Conservation (phyloP, 2,113 vertebrate genomes). For the Anser brachyrhynchus region DNA sequence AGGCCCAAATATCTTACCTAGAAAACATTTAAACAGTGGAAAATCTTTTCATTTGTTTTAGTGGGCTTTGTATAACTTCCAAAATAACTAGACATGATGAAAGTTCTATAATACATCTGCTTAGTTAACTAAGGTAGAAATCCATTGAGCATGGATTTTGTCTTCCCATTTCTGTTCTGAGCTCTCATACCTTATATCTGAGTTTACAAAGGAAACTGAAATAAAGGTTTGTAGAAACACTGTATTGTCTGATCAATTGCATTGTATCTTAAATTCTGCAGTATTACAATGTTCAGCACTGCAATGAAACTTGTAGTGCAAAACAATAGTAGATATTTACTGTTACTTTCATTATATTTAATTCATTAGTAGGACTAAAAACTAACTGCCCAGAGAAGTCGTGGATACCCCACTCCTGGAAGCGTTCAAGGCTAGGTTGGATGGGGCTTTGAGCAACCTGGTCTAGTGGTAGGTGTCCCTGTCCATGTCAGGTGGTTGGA, state of each 20-base stretch:
- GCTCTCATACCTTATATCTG: neutral
- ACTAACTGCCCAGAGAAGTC: neutral
- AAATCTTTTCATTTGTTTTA: neutral
- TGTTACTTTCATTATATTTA: too few relatives aligned
- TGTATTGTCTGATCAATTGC: neutral
- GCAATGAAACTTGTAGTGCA: neutral
- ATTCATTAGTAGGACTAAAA: too few relatives aligned
- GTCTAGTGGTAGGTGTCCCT: too few relatives aligned
- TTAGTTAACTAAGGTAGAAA: neutral
- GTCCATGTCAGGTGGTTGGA: too few relatives aligned
- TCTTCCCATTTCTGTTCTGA: neutral
- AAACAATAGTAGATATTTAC: neutral
- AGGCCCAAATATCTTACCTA: neutral
- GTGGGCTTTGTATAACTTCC: neutral
- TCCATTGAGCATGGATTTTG: fast-evolving
- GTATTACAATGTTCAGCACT: neutral
- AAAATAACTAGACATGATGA: neutral
- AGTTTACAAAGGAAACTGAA: neutral
- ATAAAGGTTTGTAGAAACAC: neutral
- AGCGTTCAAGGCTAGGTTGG: neutral
- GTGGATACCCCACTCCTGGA: neutral
- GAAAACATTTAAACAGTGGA: neutral
- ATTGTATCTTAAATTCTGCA: neutral
- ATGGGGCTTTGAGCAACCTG: neutral
- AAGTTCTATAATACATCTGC: neutral